Evolutionary conservation across 2,113 vertebrate genomes (phyloP).

Genomic region (Cepphus grylle): DNA sequence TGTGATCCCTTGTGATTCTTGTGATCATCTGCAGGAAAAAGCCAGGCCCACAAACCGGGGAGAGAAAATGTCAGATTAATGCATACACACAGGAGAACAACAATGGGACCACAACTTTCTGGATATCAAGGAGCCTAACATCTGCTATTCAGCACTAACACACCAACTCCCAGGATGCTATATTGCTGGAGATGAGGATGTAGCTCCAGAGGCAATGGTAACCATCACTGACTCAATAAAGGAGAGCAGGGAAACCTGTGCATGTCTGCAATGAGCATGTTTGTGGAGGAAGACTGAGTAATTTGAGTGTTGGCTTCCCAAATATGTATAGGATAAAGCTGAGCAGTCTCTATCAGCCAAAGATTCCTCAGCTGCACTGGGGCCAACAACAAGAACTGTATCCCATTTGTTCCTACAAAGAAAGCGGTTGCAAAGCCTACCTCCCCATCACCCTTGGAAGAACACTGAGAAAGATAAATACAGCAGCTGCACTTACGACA

Average conservation of each 20-base stretch:
- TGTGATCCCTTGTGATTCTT: no score
- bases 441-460: not conserved
- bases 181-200: not conserved
- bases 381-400: not conserved
- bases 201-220: not conserved
- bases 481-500: not conserved
- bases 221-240: not conserved
- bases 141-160: not conserved
- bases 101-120: not conserved
- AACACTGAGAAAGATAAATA: not conserved
- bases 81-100: no score
- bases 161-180: not conserved
- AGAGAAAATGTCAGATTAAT: no score
- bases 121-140: not conserved
- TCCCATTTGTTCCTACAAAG: not conserved
- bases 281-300: not conserved
- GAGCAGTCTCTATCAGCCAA: not conserved
- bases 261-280: not conserved
- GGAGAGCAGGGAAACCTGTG: not conserved
- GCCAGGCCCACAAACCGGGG: no score
- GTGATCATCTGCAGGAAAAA: no score
- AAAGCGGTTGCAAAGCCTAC: not conserved
- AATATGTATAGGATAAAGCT: not conserved
- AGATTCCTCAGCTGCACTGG: not conserved
- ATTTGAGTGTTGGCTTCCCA: not conserved